Conservation (phyloP, 2,113 vertebrate species). For the Mobula birostris region DNA sequence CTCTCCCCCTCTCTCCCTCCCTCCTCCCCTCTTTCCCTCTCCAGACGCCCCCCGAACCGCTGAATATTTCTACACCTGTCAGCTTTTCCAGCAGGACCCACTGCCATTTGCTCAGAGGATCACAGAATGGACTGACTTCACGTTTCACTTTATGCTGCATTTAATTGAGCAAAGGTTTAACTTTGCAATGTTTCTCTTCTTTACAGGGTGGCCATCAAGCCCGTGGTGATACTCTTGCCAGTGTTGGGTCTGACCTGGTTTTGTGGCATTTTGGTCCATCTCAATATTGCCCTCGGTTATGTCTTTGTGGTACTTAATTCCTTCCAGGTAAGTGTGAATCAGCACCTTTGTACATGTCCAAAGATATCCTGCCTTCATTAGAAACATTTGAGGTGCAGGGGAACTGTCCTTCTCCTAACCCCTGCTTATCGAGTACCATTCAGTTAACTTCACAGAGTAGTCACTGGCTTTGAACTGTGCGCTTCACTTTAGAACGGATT, state of each 20-base stretch:
- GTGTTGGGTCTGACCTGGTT: conserved; percentile 84
- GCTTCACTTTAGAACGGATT: neutral
- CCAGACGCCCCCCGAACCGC: no score
- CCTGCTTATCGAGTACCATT: neutral
- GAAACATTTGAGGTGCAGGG: neutral
- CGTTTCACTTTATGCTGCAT: neutral
- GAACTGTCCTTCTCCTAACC: neutral
- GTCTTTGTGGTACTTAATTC: conserved; percentile 77
- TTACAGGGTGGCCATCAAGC: conserved; percentile 74
- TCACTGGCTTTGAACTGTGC: neutral
- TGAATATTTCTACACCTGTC: no score
- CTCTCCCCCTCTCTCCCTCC: no score
- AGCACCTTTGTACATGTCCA: neutral
- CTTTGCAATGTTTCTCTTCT: neutral
- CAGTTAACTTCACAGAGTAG: neutral
- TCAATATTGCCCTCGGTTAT: conserved; percentile 69
- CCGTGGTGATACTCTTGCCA: conserved; percentile 73
- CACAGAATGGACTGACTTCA: neutral
- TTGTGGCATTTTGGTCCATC: conserved; percentile 76
- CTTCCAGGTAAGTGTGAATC: conserved; percentile 68
- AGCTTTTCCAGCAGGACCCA: no score
- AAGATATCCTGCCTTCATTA: neutral
- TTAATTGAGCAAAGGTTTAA: neutral
- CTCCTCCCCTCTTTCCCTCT: no score
- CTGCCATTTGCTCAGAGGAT: no score